Conservation (phyloP, 2,113 vertebrate species). For the Maccullochella peelii region DNA sequence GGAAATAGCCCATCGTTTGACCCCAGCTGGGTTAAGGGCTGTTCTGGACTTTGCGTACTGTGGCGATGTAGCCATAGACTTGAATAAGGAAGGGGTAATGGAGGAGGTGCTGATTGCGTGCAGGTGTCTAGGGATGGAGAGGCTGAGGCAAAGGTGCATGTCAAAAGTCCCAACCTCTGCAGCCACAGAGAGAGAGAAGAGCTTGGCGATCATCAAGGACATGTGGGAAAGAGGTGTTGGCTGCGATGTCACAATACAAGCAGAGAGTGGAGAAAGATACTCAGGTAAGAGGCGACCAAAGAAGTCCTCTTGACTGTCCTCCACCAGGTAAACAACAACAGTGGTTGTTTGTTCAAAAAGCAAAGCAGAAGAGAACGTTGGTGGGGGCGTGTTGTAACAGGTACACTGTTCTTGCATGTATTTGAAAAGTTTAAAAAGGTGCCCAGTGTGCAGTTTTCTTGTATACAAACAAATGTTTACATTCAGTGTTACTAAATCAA, state of each 20-base stretch:
- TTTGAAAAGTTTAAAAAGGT: too few relatives aligned
- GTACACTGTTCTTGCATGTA: too few relatives aligned
- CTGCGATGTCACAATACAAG: conserved; percentile 43
- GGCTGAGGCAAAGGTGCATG: conserved; percentile 6
- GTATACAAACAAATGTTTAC: background rate
- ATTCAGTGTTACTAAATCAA: background rate
- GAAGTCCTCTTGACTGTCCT: background rate
- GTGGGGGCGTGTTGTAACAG: too few relatives aligned
- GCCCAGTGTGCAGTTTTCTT: too few relatives aligned
- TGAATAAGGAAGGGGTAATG: background rate
- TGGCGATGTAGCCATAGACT: conserved; percentile 19
- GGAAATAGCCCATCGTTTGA: background rate
- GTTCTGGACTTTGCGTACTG: conserved; percentile 41
- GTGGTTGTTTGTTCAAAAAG: background rate
- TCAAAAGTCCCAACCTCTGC: conserved; percentile 1
- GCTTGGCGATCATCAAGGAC: conserved; percentile 28
- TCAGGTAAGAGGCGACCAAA: conserved; percentile 4
- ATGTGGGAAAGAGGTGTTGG: conserved; percentile 31
- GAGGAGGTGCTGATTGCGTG: conserved; percentile 30
- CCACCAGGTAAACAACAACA: background rate
- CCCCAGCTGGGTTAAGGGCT: conserved; percentile 27
- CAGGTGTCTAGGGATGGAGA: conserved; percentile 17
- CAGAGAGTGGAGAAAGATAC: conserved; percentile 39
- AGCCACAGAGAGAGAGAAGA: conserved; percentile 27
- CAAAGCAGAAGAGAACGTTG: too few relatives aligned